phyloP scores from a whole-genome alignment of 2,113 vertebrate species.

The Helogale parvula region DNA sequence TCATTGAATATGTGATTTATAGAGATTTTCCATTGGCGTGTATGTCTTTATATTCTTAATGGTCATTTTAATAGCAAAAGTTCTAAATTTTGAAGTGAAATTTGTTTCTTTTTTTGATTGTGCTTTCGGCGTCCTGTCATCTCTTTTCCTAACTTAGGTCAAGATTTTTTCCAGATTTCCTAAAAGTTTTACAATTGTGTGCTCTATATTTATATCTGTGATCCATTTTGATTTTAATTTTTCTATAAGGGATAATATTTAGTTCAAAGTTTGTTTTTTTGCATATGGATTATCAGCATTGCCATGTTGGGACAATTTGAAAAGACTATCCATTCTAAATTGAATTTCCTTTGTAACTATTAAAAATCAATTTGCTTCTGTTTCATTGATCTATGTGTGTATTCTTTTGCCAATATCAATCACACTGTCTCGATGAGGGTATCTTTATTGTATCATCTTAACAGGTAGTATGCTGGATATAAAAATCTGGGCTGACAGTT shows the following conservation, averaged over 20 bases:
- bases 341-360: background rate
- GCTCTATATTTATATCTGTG: background rate
- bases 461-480: background rate
- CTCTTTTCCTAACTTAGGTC: background rate
- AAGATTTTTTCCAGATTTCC: background rate
- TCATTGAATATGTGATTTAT: background rate
- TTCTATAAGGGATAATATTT: background rate
- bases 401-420: background rate
- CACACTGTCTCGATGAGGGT: background rate
- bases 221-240: background rate
- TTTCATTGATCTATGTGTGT: too few relatives aligned
- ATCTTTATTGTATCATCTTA: background rate
- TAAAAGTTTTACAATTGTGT: background rate
- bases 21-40: background rate
- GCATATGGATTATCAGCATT: background rate
- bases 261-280: conserved; percentile 11
- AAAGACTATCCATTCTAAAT: background rate
- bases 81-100: background rate
- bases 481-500: background rate
- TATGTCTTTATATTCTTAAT: background rate
- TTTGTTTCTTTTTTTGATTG: background rate
- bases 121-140: background rate
- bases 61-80: background rate
- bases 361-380: background rate
- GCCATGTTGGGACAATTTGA: background rate